Percentiles rank a stretch among this genome's conserved stretches.
These are phyloP conservation scores for Troides helena DNA, from an alignment of 2,888 invertebrate species.

Conservation along the genomic window DNA sequence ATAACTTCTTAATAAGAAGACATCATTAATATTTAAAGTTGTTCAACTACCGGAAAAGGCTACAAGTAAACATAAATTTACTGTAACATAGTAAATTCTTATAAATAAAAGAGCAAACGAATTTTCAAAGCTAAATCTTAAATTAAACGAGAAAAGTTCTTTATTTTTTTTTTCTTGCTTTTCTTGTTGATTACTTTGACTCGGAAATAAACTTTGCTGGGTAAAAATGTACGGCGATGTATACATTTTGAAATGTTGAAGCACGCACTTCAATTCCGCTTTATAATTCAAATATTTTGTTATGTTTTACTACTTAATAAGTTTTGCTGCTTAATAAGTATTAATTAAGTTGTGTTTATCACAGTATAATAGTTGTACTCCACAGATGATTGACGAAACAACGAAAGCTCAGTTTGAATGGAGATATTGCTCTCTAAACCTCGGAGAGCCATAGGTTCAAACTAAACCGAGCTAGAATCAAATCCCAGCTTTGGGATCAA, in stretches of 20 bases:
- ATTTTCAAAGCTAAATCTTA: constrained; percentile 12
- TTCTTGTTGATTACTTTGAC: constrained; percentile 22
- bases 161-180: constrained; percentile 2
- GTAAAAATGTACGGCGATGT: neutral
- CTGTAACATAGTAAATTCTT: neutral
- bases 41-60: no score
- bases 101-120: constrained; percentile 3
- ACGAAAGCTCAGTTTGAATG: no score
- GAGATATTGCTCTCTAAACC: no score
- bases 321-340: no score
- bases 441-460: no score
- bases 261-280: neutral
- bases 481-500: no score
- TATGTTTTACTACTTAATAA: neutral
- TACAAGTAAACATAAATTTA: neutral
- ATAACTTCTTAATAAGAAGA: no score
- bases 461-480: no score
- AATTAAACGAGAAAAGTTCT: constrained; percentile 17
- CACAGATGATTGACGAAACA: no score
- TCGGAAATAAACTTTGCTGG: constrained; percentile 3
- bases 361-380: no score
- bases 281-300: neutral
- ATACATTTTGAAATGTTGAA: neutral
- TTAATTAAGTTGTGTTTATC: no score
- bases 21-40: no score